phyloP scores from a whole-genome alignment of 2,888 invertebrate species.

The Xestia sexstrigata region DNA sequence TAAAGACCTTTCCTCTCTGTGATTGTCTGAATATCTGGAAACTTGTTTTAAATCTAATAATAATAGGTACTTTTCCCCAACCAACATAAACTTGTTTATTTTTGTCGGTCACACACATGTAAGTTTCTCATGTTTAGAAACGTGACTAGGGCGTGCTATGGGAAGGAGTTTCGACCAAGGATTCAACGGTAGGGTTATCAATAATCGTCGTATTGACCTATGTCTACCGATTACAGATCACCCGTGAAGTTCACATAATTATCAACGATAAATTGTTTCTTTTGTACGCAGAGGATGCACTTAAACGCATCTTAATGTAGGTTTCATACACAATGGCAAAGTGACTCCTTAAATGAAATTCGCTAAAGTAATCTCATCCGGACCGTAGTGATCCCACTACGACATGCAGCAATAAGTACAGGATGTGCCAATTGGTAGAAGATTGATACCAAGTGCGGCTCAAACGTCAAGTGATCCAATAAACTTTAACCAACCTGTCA shows the following conservation, averaged over 20 bases:
- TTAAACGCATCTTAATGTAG: constrained; percentile 42
- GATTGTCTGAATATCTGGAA: not conserved
- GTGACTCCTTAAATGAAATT: constrained; percentile 66
- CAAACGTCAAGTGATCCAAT: constrained; percentile 33
- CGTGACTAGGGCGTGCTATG: constrained; percentile 33
- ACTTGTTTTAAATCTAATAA: constrained; percentile 10
- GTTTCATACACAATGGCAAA: constrained; percentile 65
- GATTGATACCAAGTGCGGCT: constrained; percentile 47
- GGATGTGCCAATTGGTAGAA: constrained; percentile 83
- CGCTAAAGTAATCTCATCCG: constrained; percentile 81
- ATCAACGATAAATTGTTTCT: constrained; percentile 35
- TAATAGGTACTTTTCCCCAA: not conserved
- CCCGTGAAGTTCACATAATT: constrained; percentile 31
- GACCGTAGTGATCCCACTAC: constrained; percentile 66
- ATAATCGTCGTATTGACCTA: constrained; percentile 44
- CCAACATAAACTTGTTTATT: not conserved
- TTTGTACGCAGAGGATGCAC: constrained; percentile 42
- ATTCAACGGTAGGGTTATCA: constrained; percentile 54
- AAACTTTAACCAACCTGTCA: constrained; percentile 91
- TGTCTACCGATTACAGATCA: constrained; percentile 37
- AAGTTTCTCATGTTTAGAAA: constrained; percentile 27
- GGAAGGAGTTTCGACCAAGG: constrained; percentile 46
- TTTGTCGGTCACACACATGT: not conserved
- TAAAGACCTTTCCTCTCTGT: constrained; percentile 6
- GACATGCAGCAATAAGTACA: constrained; percentile 64